Conservation (phyloP, 1,140 invertebrate species). For the Goniozus legneri region DNA sequence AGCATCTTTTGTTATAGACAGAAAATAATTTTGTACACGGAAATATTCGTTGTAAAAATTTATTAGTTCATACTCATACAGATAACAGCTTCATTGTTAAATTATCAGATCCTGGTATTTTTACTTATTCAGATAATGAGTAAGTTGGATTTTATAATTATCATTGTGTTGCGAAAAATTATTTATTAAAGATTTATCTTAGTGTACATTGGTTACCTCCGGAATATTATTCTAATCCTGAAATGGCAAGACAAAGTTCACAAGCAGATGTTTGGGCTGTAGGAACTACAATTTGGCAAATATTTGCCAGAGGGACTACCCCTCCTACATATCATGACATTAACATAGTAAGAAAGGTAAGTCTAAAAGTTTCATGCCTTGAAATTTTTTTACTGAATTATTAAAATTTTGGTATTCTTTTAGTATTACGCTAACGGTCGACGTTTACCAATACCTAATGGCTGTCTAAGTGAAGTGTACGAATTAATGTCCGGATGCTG, state of each 20-base stretch:
- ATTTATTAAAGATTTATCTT: constrained; percentile 24
- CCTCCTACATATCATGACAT: constrained; percentile 30
- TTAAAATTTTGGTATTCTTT: too few relatives aligned
- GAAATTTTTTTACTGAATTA: too few relatives aligned
- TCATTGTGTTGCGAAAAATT: constrained; percentile 18
- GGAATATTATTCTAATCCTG: constrained; percentile 70
- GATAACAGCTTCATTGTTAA: constrained; percentile 71
- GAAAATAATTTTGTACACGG: constrained; percentile 79
- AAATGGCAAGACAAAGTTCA: constrained; percentile 61
- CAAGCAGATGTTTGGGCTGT: constrained; percentile 83
- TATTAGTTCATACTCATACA: constrained; percentile 69
- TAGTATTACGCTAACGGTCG: constrained; percentile 69
- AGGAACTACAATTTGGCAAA: constrained; percentile 85
- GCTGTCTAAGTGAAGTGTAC: constrained; percentile 80
- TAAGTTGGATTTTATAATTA: constrained; percentile 53
- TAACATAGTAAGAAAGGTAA: constrained; percentile 42
- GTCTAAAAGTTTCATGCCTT: too few relatives aligned
- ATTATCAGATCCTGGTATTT: constrained; percentile 71
- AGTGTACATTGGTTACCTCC: constrained; percentile 84
- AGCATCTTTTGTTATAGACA: constrained; percentile 54
- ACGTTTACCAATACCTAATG: constrained; percentile 68
- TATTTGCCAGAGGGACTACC: constrained; percentile 73
- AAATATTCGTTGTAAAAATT: constrained; percentile 79
- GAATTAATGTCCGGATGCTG: constrained; percentile 85
- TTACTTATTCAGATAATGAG: constrained; percentile 61